phyloP scores from a whole-genome alignment of 1,140 invertebrate species.

The Dendroctonus ponderosae region DNA sequence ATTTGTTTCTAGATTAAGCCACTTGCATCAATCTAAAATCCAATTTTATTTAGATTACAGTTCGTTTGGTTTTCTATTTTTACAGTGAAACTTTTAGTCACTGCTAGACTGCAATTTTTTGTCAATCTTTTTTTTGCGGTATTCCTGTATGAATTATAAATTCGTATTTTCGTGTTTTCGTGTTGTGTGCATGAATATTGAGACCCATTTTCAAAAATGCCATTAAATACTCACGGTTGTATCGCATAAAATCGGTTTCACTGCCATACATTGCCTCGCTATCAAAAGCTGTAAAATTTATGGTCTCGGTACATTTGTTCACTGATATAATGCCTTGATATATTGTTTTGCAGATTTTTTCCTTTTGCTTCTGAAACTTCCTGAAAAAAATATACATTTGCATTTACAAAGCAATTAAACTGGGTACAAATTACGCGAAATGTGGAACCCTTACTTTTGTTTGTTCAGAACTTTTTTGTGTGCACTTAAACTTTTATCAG shows the following conservation, averaged over 20 bases:
- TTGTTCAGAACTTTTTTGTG: too few species aligned
- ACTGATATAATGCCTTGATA: slow-evolving; percentile 61
- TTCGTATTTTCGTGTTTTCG: neutral
- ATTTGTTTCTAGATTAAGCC: too few species aligned
- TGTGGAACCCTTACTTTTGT: too few species aligned
- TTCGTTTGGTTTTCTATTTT: too few species aligned
- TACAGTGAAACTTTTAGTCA: neutral
- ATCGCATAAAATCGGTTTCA: slow-evolving; percentile 30
- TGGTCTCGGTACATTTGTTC: slow-evolving; percentile 60
- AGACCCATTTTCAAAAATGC: neutral
- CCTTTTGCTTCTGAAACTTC: slow-evolving; percentile 63
- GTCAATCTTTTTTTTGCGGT: too few species aligned
- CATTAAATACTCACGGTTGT: slow-evolving; percentile 24
- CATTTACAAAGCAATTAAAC: too few species aligned
- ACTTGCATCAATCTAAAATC: too few species aligned
- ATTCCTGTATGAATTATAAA: neutral
- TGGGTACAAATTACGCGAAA: too few species aligned
- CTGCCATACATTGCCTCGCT: slow-evolving; percentile 41
- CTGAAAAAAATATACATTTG: slow-evolving; percentile 50
- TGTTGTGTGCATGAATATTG: neutral
- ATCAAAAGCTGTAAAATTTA: slow-evolving; percentile 49
- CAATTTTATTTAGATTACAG: too few species aligned
- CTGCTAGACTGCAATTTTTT: neutral
- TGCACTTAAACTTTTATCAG: too few species aligned
- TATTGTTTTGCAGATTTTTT: slow-evolving; percentile 64